Percentiles rank a stretch among this genome's conserved stretches.
Evolutionary conservation across 2,113 vertebrate genomes (phyloP).

Genomic region (Cygnus buccinator): DNA sequence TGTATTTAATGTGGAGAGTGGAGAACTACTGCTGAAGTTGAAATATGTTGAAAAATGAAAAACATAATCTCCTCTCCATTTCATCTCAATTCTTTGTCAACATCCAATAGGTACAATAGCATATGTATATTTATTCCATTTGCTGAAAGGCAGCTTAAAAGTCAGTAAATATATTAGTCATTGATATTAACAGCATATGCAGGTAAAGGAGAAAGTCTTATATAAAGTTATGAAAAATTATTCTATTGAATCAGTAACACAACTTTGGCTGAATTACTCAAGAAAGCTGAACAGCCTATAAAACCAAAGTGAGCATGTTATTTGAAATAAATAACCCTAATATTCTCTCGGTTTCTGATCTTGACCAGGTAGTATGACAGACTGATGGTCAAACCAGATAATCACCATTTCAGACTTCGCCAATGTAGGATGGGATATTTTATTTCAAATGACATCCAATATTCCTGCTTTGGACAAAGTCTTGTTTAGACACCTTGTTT

Average conservation of each 20-base stretch:
- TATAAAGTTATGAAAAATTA: neutral
- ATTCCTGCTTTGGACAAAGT: neutral
- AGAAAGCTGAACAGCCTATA: neutral
- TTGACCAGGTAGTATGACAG: neutral
- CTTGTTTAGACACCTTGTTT: neutral
- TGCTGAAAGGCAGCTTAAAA: neutral
- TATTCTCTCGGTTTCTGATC: neutral
- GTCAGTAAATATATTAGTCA: neutral
- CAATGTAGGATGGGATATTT: neutral
- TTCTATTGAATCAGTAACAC: neutral
- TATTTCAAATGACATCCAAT: neutral
- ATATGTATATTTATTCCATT: neutral
- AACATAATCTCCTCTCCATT: neutral
- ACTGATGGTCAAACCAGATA: neutral
- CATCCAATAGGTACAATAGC: neutral
- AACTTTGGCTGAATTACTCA: neutral
- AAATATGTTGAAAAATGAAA: neutral
- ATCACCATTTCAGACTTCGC: neutral
- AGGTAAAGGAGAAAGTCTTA: neutral
- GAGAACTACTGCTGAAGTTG: neutral
- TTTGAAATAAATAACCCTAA: neutral
- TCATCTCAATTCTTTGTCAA: neutral
- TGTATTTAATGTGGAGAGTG: constrained; percentile 10
- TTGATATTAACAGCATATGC: neutral
- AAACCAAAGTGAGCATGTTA: neutral